A percentile compares a stretch with the other conserved stretches of the same genome.
Evolutionary conservation across 2,113 vertebrate species (phyloP).

Genomic region (Brienomyrus brachyistius): DNA sequence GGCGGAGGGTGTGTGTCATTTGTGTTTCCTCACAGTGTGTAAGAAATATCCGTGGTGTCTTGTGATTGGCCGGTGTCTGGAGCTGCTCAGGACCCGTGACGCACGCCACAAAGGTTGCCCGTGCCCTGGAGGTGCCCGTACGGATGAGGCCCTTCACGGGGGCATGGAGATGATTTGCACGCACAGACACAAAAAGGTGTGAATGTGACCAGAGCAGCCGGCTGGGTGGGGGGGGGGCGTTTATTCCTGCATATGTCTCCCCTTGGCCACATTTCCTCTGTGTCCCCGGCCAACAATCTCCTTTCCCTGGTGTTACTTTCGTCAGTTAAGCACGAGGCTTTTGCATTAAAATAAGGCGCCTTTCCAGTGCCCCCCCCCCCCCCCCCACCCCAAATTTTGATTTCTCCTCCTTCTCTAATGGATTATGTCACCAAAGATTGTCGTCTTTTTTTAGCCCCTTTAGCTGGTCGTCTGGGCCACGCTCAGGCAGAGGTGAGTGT

Average conservation of each 20-base stretch:
- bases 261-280: neutral
- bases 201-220: neutral
- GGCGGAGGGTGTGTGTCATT: neutral
- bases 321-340: neutral
- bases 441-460: conserved; percentile 23
- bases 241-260: neutral
- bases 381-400: neutral
- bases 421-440: conserved; percentile 38
- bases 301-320: neutral
- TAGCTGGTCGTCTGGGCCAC: neutral
- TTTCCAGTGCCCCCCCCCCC: conserved; percentile 33
- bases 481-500: neutral
- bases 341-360: conserved; percentile 18
- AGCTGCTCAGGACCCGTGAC: neutral
- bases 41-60: neutral
- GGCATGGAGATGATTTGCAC: neutral
- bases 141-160: neutral
- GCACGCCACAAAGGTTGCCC: neutral
- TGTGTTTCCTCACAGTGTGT: neutral
- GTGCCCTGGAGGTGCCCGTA: neutral
- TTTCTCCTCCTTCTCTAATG: conserved; percentile 22
- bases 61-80: neutral
- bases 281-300: neutral
- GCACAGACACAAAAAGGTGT: neutral
- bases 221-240: neutral